Percentiles rank a stretch among this genome's conserved stretches.
These are phyloP conservation scores for Echinops telfairi DNA, from an alignment of 2,113 vertebrate species.

Conservation along the genomic window DNA sequence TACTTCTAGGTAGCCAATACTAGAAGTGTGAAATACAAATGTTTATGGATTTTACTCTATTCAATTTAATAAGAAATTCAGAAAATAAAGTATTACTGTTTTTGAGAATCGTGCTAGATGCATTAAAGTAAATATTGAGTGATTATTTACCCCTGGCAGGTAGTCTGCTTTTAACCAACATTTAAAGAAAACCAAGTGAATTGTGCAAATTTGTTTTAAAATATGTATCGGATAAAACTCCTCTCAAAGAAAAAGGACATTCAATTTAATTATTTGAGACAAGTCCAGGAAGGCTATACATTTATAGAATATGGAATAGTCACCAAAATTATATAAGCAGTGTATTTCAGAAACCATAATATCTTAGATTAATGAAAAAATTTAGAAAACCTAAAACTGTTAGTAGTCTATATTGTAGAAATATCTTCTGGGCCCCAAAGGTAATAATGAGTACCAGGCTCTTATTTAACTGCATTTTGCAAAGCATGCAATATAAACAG, in stretches of 20 bases:
- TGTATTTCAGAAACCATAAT: not conserved
- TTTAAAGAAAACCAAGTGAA: not conserved
- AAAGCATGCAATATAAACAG: not conserved
- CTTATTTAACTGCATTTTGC: not conserved
- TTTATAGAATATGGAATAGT: not conserved
- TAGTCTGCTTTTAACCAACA: not conserved
- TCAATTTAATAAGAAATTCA: not conserved
- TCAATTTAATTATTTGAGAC: not conserved
- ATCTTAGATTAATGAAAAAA: constrained; percentile 7
- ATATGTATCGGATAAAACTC: not conserved
- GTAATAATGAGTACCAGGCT: not conserved
- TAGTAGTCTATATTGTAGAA: not conserved
- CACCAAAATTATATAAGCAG: not conserved
- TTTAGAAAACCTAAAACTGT: constrained; percentile 3
- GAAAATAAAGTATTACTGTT: not conserved
- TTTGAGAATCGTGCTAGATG: not conserved
- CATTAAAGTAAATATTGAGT: not conserved
- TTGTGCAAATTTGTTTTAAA: not conserved
- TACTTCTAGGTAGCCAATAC: not conserved
- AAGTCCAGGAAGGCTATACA: not conserved
- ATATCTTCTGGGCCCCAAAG: not conserved
- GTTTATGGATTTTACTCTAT: not conserved
- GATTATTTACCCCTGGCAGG: not conserved
- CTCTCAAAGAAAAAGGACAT: not conserved
- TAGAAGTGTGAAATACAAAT: not conserved